Evolutionary conservation across 2,888 invertebrate species (phyloP).

Genomic region (Lamellibrachia columna): DNA sequence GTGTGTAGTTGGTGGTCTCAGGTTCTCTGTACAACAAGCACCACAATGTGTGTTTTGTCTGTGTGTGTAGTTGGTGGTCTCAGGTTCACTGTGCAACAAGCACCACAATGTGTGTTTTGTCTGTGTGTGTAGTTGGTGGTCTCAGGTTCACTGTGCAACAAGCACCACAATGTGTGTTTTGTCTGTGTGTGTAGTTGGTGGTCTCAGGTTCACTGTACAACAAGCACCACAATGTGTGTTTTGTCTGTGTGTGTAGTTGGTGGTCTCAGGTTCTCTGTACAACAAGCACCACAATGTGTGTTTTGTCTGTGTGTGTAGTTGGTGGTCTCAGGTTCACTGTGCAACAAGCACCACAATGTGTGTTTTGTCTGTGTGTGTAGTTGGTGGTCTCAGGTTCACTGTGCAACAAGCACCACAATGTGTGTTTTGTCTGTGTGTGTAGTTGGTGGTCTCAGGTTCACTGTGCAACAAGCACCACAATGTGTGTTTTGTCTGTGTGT

Average conservation of each 20-base stretch:
- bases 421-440: slow-evolving; percentile 69
- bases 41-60: neutral
- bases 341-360: too few species aligned
- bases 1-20: too few species aligned
- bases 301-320: neutral
- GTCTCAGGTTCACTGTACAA: neutral
- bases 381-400: slow-evolving; percentile 66
- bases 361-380: slow-evolving; percentile 35
- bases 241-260: neutral
- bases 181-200: neutral
- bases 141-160: neutral
- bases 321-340: too few species aligned
- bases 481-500: too few species aligned
- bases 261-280: too few species aligned
- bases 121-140: too few species aligned
- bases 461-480: too few species aligned
- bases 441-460: too few species aligned
- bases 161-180: neutral
- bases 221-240: neutral
- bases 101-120: neutral
- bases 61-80: neutral
- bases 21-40: too few species aligned
- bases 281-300: too few species aligned
- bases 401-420: slow-evolving; percentile 77
- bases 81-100: too few species aligned